phyloP scores from a whole-genome alignment of 64 coral and sea anemone genomes.

The Montipora capricornis region DNA sequence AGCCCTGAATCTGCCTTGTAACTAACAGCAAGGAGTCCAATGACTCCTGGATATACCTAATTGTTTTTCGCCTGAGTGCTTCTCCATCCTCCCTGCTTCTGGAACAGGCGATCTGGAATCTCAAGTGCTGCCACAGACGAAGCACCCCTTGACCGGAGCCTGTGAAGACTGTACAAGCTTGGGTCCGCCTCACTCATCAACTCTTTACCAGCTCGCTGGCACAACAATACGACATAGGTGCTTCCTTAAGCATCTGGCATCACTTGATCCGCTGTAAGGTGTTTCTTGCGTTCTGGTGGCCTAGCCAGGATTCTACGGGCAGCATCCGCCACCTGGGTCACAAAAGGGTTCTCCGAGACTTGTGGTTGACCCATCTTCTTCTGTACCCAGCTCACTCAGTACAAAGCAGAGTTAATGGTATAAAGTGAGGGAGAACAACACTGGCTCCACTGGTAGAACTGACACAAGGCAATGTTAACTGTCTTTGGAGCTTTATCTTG shows the following conservation, averaged over 20 bases:
- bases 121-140: neutral
- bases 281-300: constrained; percentile 19
- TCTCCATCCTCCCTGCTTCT: too few relatives aligned
- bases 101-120: neutral
- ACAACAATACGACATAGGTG: constrained; percentile 28
- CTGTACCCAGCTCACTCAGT: constrained; percentile 74
- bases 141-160: constrained; percentile 21
- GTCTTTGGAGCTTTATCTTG: too few relatives aligned
- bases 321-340: constrained; percentile 39
- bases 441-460: constrained; percentile 39
- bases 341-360: constrained; percentile 33
- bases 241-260: neutral
- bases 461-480: constrained; percentile 14
- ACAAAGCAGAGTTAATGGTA: constrained; percentile 54
- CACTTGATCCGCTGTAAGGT: constrained; percentile 11
- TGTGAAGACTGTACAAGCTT: constrained; percentile 12
- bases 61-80: too few relatives aligned
- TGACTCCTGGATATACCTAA: too few relatives aligned
- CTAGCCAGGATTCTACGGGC: constrained; percentile 4
- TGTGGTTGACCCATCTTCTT: neutral
- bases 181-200: constrained; percentile 36
- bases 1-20: too few relatives aligned
- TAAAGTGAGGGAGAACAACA: constrained; percentile 47
- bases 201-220: constrained; percentile 26
- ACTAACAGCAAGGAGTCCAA: too few relatives aligned